A percentile compares a stretch with the other conserved stretches of the same genome.
Conservation (phyloP, 2,113 vertebrate genomes). For the Strix uralensis region DNA sequence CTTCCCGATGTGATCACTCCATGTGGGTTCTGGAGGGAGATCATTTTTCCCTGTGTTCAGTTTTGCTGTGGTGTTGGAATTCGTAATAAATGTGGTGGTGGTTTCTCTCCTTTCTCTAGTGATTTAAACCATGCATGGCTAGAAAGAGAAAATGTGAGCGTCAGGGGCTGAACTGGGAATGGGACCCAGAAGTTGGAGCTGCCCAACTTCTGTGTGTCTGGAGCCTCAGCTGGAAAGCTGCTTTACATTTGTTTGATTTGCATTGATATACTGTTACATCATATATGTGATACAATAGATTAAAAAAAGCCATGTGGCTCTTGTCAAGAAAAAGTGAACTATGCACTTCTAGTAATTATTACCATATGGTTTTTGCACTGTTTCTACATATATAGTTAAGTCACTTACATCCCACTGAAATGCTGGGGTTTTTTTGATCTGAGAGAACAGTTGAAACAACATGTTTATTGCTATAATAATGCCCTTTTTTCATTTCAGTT, state of each 20-base stretch:
- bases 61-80: slow-evolving; percentile 13
- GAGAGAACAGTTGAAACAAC: neutral
- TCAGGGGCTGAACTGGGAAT: neutral
- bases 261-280: slow-evolving; percentile 63
- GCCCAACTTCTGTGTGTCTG: neutral
- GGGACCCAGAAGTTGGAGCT: neutral
- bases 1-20: neutral
- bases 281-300: slow-evolving; percentile 70
- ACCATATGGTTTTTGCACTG: slow-evolving; percentile 43
- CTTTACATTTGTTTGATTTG: slow-evolving; percentile 36
- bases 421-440: neutral
- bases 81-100: neutral
- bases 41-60: neutral
- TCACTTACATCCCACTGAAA: neutral
- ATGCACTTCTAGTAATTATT: slow-evolving; percentile 60
- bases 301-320: slow-evolving; percentile 69
- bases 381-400: neutral
- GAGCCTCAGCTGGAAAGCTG: slow-evolving; percentile 49
- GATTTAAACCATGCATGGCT: neutral
- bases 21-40: neutral
- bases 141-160: neutral
- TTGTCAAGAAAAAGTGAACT: slow-evolving; percentile 69
- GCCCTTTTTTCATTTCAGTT: neutral
- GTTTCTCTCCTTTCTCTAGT: slow-evolving; percentile 16
- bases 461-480: neutral